Evolutionary conservation across 92 coral and sea anemone genomes (phyloP), one percentile per base, ranked within the genome.

Genomic region (Porites cylindrica): DNA sequence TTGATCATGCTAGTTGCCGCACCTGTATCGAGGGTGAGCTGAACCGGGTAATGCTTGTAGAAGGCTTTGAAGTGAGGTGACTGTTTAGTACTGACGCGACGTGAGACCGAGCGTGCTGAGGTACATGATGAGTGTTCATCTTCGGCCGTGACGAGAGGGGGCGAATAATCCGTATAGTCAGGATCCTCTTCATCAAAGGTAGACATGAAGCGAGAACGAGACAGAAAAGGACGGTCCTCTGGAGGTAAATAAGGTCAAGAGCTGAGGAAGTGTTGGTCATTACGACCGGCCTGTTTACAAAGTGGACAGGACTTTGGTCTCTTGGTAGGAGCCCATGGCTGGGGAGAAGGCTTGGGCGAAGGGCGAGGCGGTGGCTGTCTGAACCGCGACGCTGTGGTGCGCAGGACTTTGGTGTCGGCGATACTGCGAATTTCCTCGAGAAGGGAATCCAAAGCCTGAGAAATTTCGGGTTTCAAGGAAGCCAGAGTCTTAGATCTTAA

Each of bases 271-370:
- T 72, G 82, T 18, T 12, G 86, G 84, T 77, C 86, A 47, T 64
- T 21, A 20, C 92, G 70, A 7, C 86, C 85, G 6, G 88, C 93
- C 53, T 90, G 87, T 50, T 47, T 50, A 74, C 86, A 82, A 23
- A 56, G 56, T 71, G 85, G 77, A 43, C 26, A 24, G 26, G 26
- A 24, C 26, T 24, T 24, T 24, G 26, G 26, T 24, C 26, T 24
- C 26, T 24, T 71, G 76, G 13, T 81, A 68, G 66, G 77, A 51
- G 75, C 23, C 19, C 70, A 61, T 78, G 83, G 83, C 53, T 78
- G 58, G n/a, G 69, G 83, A 61, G 83, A 24, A 12, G 43, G 38
- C 52, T 76, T 59, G 21, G 21, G 80, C 56, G 80, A 43, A 13
- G 63, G 80, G 8, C 80, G 23, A 64, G 63, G 80, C 52, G 80